phyloP scores from a whole-genome alignment of 2,888 invertebrate species.

The Drosophila subsilvestris region DNA sequence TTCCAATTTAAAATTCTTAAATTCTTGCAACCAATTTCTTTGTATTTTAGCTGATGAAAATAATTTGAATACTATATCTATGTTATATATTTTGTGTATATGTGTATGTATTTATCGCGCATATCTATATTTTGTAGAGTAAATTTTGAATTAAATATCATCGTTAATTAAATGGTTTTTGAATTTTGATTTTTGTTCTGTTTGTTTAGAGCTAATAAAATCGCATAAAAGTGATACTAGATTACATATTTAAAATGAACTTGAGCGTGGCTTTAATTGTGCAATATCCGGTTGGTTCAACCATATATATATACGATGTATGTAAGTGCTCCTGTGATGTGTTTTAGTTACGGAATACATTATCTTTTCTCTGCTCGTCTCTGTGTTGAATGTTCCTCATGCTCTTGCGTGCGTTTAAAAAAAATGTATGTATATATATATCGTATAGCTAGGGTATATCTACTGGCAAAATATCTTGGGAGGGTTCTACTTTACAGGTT shows the following conservation, averaged over 20 bases:
- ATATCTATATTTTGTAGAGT: background rate
- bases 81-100: background rate
- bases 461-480: too few species aligned
- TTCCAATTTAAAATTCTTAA: background rate
- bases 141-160: background rate
- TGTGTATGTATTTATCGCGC: background rate
- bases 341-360: too few species aligned
- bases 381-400: too few species aligned
- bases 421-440: background rate
- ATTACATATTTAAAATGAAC: slow-evolving; percentile 25
- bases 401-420: too few species aligned
- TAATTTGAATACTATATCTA: background rate
- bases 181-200: too few species aligned
- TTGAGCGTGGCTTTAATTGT: background rate
- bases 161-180: background rate
- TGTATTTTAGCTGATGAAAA: background rate
- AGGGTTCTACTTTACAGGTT: background rate
- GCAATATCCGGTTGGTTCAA: too few species aligned
- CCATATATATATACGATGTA: too few species aligned
- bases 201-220: background rate
- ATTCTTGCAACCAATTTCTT: background rate
- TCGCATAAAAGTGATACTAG: slow-evolving; percentile 11
- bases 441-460: background rate
- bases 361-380: too few species aligned
- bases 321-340: too few species aligned